A percentile compares a stretch with the other conserved stretches of the same genome.
phyloP scores from a whole-genome alignment of 2,113 vertebrate genomes.

The Hemibagrus wyckioides region DNA sequence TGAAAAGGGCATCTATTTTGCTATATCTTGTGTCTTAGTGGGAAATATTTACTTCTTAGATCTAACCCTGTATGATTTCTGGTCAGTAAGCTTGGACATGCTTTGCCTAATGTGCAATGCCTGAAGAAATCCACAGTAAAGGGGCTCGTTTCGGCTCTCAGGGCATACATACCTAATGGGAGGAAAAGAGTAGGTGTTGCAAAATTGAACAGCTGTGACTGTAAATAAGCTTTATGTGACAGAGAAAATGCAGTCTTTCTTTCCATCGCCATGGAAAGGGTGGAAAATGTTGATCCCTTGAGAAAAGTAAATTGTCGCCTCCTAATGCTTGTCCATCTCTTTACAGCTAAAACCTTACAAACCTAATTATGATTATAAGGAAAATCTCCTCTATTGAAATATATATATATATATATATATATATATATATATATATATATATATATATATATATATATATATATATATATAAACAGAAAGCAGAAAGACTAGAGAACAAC shows the following conservation, averaged over 20 bases:
- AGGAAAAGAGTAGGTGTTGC: slow-evolving; percentile 67
- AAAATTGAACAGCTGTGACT: slow-evolving; percentile 76
- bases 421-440: too few species aligned
- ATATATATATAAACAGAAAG: background rate
- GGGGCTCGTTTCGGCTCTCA: slow-evolving; percentile 50
- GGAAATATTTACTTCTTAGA: background rate
- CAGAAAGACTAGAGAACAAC: slow-evolving; percentile 28
- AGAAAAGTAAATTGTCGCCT: slow-evolving; percentile 61
- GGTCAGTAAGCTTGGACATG: slow-evolving; percentile 2
- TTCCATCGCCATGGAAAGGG: slow-evolving; percentile 72
- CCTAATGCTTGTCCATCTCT: slow-evolving; percentile 56
- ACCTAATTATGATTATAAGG: slow-evolving; percentile 51
- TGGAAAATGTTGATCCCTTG: slow-evolving; percentile 70
- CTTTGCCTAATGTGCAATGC: slow-evolving; percentile 9
- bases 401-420: background rate
- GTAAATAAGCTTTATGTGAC: slow-evolving; percentile 80
- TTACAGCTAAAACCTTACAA: slow-evolving; percentile 49
- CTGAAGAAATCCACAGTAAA: slow-evolving; percentile 22
- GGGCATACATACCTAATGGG: slow-evolving; percentile 66
- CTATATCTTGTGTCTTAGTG: too few species aligned
- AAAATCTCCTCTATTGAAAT: slow-evolving; percentile 30
- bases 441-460: too few species aligned
- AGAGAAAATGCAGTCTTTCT: slow-evolving; percentile 65
- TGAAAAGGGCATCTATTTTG: background rate
- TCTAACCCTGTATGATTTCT: background rate